phyloP scores from a whole-genome alignment of 1,140 invertebrate species.

The Drosophila ananassae region DNA sequence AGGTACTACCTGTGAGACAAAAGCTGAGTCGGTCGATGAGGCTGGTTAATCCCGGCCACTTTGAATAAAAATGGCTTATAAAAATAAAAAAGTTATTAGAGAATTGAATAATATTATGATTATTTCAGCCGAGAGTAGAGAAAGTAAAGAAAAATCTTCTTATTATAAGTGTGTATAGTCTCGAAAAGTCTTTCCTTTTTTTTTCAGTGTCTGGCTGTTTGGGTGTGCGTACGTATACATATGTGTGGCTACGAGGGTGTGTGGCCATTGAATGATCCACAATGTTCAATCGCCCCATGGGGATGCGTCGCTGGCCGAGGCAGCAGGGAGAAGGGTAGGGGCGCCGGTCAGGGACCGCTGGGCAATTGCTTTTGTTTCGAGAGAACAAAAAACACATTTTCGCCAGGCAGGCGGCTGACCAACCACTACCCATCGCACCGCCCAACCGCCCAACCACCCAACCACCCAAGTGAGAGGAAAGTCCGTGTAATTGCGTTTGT shows the following conservation, averaged over 20 bases:
- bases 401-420: conserved; percentile 5
- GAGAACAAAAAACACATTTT: conserved; percentile 59
- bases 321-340: conserved; percentile 28
- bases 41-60: conserved; percentile 61
- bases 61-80: neutral
- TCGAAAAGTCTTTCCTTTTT: neutral
- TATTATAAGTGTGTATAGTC: too few species aligned
- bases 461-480: conserved; percentile 12
- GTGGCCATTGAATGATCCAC: conserved; percentile 59
- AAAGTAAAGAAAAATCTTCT: too few species aligned
- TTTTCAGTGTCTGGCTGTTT: conserved; percentile 22
- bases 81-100: too few species aligned
- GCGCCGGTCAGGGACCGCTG: conserved; percentile 20
- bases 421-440: neutral
- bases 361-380: conserved; percentile 75
- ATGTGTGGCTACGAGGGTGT: neutral
- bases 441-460: neutral
- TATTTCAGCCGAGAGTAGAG: too few species aligned
- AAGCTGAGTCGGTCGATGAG: conserved; percentile 59
- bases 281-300: conserved; percentile 64
- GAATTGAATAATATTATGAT: too few species aligned
- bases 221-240: conserved; percentile 16
- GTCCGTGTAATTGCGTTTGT: conserved; percentile 79
- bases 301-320: conserved; percentile 19
- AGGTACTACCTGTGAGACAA: conserved; percentile 74